Evolutionary conservation across 2,888 invertebrate genomes (phyloP).

Genomic region (Imbricaverruca yamaguchii): DNA sequence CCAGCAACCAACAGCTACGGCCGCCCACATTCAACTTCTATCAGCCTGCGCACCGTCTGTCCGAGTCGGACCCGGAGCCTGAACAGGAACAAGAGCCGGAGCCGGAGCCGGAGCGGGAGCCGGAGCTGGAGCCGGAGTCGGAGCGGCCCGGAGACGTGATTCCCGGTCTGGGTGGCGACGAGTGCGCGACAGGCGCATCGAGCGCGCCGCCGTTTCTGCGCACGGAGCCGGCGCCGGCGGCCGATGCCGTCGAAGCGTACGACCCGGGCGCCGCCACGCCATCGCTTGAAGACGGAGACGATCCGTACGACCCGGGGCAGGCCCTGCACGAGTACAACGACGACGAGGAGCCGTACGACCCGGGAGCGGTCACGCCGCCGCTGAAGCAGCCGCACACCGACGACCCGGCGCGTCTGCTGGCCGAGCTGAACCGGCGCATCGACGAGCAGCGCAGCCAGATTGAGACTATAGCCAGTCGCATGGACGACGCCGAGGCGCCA

Average conservation of each 20-base stretch:
- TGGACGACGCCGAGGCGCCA: conserved; percentile 12
- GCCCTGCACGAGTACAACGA: neutral
- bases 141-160: neutral
- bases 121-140: neutral
- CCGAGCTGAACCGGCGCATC: conserved; percentile 18
- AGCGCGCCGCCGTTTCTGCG: neutral
- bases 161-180: neutral
- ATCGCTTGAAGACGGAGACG: neutral
- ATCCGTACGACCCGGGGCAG: neutral
- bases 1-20: neutral
- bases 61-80: neutral
- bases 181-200: neutral
- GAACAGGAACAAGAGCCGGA: neutral
- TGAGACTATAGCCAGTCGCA: neutral
- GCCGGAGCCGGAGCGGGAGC: neutral
- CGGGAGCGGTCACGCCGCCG: neutral
- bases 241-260: neutral
- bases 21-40: conserved; percentile 7
- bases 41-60: neutral
- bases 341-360: conserved; percentile 17
- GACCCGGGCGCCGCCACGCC: neutral
- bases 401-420: neutral
- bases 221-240: neutral
- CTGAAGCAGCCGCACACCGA: neutral
- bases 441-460: neutral